phyloP scores from a whole-genome alignment of 2,888 invertebrate genomes.

The Acrocyrtus sp. region DNA sequence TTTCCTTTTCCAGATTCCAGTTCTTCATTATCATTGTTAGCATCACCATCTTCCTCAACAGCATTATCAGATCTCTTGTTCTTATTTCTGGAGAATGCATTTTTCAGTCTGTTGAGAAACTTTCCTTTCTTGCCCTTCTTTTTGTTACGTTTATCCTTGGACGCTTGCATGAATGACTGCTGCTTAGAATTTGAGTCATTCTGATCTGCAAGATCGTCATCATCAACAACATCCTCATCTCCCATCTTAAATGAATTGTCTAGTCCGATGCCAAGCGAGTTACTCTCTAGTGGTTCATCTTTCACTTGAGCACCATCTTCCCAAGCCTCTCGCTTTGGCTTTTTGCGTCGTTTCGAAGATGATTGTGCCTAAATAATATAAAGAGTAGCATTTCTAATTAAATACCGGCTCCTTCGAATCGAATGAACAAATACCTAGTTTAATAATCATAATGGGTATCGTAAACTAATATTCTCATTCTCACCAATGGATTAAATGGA shows the following conservation, averaged over 20 bases:
- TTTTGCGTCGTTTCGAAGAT: neutral
- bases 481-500: conserved; percentile 61
- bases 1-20: neutral
- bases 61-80: neutral
- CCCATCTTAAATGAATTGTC: neutral
- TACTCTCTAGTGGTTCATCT: neutral
- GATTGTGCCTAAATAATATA: neutral
- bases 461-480: too few species aligned
- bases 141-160: conserved; percentile 24
- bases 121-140: conserved; percentile 32
- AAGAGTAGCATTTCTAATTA: too few species aligned
- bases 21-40: neutral
- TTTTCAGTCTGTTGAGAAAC: conserved; percentile 30
- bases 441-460: too few species aligned
- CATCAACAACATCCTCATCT: neutral
- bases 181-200: too few species aligned
- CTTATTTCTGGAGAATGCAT: conserved; percentile 14
- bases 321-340: neutral
- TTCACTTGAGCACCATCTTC: conserved; percentile 2
- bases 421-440: too few species aligned
- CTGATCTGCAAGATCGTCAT: neutral
- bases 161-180: neutral
- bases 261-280: neutral
- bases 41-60: conserved; percentile 1
- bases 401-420: too few species aligned